Percentiles rank a stretch among this genome's conserved stretches.
These are phyloP conservation scores for Sphyrna mokarran DNA, from an alignment of 2,113 vertebrate genomes.

Conservation along the genomic window DNA sequence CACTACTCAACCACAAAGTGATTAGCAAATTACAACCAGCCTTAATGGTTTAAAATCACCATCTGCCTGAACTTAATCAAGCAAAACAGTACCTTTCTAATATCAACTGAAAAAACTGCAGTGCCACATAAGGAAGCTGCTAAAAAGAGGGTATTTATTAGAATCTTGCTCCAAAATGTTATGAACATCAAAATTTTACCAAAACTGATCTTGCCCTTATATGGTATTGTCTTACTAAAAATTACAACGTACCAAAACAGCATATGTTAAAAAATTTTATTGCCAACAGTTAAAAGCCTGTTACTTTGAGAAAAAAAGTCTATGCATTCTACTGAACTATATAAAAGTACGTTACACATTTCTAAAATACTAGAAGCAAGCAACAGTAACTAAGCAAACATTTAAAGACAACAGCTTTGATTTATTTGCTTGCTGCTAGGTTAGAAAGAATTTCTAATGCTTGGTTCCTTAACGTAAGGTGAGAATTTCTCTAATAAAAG, in stretches of 20 bases:
- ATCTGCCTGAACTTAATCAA: not conserved
- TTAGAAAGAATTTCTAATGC: not conserved
- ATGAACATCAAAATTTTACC: not conserved
- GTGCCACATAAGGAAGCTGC: not conserved
- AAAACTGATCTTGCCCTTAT: not conserved
- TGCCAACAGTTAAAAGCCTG: not conserved
- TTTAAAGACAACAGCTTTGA: not conserved
- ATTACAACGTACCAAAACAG: not conserved
- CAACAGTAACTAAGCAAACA: not conserved
- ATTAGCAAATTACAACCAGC: not conserved
- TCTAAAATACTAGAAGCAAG: not conserved
- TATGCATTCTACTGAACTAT: not conserved
- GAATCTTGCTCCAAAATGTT: not conserved
- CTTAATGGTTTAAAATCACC: not conserved
- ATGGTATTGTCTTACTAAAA: not conserved
- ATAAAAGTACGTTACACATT: not conserved
- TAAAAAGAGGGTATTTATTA: not conserved
- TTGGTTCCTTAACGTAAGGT: not conserved
- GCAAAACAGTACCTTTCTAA: too few relatives aligned
- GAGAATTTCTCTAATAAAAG: not conserved
- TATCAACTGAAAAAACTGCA: not conserved
- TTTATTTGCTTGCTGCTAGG: not conserved
- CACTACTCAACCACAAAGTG: not conserved
- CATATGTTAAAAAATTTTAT: not conserved
- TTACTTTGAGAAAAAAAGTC: not conserved